Base-by-base conservation (phyloP, 2,113 vertebrate species). In the Alligator sinensis region DNA sequence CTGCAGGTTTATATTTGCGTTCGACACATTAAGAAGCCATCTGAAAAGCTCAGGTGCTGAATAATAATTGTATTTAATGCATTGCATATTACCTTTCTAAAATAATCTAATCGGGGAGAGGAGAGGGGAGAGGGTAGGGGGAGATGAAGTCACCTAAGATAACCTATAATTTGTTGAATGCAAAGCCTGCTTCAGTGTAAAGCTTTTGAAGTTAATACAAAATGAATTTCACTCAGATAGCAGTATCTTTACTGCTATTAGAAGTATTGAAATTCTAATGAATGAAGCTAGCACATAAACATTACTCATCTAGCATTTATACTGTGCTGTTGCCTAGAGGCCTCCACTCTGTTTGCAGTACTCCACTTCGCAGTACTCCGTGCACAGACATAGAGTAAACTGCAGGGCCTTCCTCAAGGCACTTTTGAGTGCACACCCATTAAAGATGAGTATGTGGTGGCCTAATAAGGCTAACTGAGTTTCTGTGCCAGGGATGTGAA, bases 151-250 rank as follows among this genome's bases (percentile, higher is more conserved):
- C 34, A 38, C 30, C 21, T 87, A 80, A 94, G 95, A 70, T 77
- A 64, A 27, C 21, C 11, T 59, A 6, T 57, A 64, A 75, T 93
- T 34, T 81, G 75, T 89, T 89, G 78, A 89, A 82, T 82, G 55
- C 81, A 88, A 86, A 83, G 54, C 25, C 38, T 68, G 2, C 17
- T 79, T 86, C 19, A 81, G 27, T 61, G 54, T 82, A 30, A 87
- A 91, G 61, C 47, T 80, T 95, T 87, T 78, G 59, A 89, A 87
- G 77, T n/a, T 60, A 58, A 22, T 89, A 60, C 19, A 83, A 80
- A 80, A 62, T 87, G 24, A 89, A 16, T 66, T 87, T 61, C 10
- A 0, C 83, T 88, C 79, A 76, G 93, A 83, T 87, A 86, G 77
- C 11, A 47, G 55, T 16, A 76, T 84, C 2, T 63, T 92, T 83